Percentiles rank a stretch among this genome's conserved stretches.
phyloP scores from a whole-genome alignment of 2,888 invertebrate species.

The Orgyia antiqua region DNA sequence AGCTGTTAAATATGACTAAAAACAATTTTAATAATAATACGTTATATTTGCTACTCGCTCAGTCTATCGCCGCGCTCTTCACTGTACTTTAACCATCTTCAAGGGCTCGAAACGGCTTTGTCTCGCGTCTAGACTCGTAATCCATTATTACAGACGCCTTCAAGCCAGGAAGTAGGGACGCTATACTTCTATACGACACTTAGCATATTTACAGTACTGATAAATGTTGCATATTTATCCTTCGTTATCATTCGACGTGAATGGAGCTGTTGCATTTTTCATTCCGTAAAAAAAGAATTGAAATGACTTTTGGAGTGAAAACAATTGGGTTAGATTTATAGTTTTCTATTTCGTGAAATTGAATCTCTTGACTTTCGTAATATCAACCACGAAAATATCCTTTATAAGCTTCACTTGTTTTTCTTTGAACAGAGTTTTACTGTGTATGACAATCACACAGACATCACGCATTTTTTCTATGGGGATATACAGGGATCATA shows the following conservation, averaged over 20 bases:
- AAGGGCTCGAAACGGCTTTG: constrained; percentile 65
- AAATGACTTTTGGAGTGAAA: constrained; percentile 10
- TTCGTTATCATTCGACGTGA: constrained; percentile 55
- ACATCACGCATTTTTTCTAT: no score
- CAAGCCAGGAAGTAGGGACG: constrained; percentile 44
- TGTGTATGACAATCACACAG: no score
- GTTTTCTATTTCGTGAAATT: neutral
- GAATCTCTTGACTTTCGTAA: no score
- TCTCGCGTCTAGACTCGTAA: constrained; percentile 71
- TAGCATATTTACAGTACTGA: constrained; percentile 68
- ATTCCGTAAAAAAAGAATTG: constrained; percentile 32
- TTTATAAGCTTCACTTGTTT: no score
- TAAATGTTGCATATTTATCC: constrained; percentile 63
- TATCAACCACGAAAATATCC: no score
- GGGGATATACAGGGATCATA: no score
- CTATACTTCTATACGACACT: constrained; percentile 56
- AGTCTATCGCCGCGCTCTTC: constrained; percentile 9
- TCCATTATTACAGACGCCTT: constrained; percentile 68
- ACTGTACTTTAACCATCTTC: constrained; percentile 17
- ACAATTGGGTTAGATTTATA: constrained; percentile 2
- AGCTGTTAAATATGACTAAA: no score
- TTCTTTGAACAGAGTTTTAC: no score
- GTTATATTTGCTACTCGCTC: constrained; percentile 23
- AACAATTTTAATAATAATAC: no score
- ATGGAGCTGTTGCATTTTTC: constrained; percentile 64